Evolutionary conservation across 2,888 invertebrate genomes (phyloP), one percentile per base, ranked within the genome.

Genomic region (Congeria kusceri): DNA sequence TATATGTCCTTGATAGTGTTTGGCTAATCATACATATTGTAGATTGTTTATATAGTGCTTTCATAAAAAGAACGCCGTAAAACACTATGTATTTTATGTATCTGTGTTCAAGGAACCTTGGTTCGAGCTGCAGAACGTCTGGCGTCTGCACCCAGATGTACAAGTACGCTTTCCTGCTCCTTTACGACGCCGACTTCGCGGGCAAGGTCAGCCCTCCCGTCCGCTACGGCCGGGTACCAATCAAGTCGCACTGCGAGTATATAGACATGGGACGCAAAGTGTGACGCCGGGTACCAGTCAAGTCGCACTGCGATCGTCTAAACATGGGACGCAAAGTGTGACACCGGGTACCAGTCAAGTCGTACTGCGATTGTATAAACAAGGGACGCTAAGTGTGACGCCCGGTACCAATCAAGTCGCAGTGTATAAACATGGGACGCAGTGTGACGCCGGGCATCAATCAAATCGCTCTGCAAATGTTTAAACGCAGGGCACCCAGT

Each of bases 211-310:
- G 63, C 53, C 75, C 75, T 15, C 79, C 79, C 0, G 70, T 79
- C 9, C 49, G 67, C 20, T 79, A 69, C 27, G 79, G 79, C 18
- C 25, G 58, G 11, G 71, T 75, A 11, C 49, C 71, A 13, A 57
- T 75, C 20, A 74, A 68, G 29, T 79, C 79, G 5, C 79, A 79
- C 56, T 79, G 75, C 29, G 74, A 79, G 53, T 79, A 75, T 46
- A 71, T 79, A 71, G 71, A 79, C 20, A 66, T 78, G 3, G 73
- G 72, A 32, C 5, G 32, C 32, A 32, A 11, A 4, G 32, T 32
- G 4, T 11, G 32, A 32, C 32, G 79, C 18, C n/a, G 58, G 11
- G 71, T 79, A 11, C 39, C 66, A 9, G 62, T 75, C 15, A 70
- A 67, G 29, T 75, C 75, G 5, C 75, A 75, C 56, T 75, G 79